Conservation (phyloP, 2,797 vertebrate species). For the Catamblyrhynchus diadema region DNA sequence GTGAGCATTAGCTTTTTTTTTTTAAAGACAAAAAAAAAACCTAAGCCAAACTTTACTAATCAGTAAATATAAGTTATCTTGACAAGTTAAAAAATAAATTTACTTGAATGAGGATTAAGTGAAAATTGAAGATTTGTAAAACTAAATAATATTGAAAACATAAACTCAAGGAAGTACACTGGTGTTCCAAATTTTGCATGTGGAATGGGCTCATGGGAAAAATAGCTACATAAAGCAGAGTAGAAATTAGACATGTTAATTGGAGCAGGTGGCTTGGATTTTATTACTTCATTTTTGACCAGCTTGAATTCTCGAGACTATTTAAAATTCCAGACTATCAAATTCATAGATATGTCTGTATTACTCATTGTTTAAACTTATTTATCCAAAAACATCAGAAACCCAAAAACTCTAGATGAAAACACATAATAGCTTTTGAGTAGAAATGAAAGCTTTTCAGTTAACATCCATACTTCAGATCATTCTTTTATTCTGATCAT, state of each 20-base stretch:
- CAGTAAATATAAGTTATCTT: background rate
- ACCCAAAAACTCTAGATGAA: background rate
- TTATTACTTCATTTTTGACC: background rate
- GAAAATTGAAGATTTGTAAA: background rate
- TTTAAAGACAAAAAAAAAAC: fast-evolving
- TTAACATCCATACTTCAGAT: background rate
- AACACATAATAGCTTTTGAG: conserved; percentile 15
- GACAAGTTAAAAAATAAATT: background rate
- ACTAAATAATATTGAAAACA: background rate
- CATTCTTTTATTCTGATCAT: conserved; percentile 26
- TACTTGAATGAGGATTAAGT: background rate
- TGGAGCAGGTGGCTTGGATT: conserved; percentile 21
- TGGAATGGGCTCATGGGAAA: background rate
- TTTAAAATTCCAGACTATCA: conserved; percentile 8
- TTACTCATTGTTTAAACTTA: conserved; percentile 19
- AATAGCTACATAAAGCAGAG: background rate
- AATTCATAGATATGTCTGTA: conserved; percentile 38
- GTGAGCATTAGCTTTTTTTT: background rate
- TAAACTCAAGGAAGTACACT: background rate
- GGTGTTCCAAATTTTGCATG: background rate
- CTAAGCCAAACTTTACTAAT: background rate
- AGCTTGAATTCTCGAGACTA: background rate
- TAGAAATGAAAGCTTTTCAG: conserved; percentile 25
- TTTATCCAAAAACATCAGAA: background rate
- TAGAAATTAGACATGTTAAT: conserved; percentile 15